Evolutionary conservation across 1,140 invertebrate species (phyloP).

Genomic region (Drosophila littoralis): DNA sequence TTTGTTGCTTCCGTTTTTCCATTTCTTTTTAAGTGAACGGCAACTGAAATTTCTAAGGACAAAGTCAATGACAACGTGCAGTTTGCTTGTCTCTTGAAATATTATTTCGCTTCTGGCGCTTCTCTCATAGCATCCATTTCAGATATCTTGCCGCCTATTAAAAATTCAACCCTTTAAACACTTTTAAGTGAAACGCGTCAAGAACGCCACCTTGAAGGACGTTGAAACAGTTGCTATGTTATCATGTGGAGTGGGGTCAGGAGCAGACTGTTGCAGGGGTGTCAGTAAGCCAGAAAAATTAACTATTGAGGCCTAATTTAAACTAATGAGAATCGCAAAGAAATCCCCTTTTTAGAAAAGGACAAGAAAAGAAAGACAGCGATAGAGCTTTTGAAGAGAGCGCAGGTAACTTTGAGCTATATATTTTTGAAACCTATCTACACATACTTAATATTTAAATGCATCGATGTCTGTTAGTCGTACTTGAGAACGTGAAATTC

Average conservation of each 20-base stretch:
- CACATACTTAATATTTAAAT: too few species aligned
- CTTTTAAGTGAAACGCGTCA: constrained; percentile 16
- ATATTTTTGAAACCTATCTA: too few species aligned
- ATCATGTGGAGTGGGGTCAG: background rate
- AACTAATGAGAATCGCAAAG: background rate
- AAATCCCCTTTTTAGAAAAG: background rate
- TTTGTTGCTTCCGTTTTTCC: constrained; percentile 8
- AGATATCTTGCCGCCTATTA: constrained; percentile 29
- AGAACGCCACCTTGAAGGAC: constrained; percentile 12
- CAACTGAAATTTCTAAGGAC: constrained; percentile 48
- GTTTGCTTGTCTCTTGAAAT: constrained; percentile 36
- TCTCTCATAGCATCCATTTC: constrained; percentile 15
- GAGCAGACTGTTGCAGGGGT: background rate
- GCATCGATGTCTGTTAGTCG: too few species aligned
- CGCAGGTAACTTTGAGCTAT: too few species aligned
- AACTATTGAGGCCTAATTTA: background rate
- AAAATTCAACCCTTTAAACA: constrained; percentile 29
- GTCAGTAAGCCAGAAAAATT: background rate
- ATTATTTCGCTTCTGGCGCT: constrained; percentile 23
- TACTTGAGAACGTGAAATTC: background rate
- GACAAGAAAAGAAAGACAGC: too few species aligned
- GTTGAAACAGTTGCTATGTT: constrained; percentile 12
- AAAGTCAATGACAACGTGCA: constrained; percentile 56
- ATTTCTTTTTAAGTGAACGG: constrained; percentile 6
- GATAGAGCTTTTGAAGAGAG: too few species aligned